Conservation (phyloP, 2,888 invertebrate species). For the Apotomis betuletana region DNA sequence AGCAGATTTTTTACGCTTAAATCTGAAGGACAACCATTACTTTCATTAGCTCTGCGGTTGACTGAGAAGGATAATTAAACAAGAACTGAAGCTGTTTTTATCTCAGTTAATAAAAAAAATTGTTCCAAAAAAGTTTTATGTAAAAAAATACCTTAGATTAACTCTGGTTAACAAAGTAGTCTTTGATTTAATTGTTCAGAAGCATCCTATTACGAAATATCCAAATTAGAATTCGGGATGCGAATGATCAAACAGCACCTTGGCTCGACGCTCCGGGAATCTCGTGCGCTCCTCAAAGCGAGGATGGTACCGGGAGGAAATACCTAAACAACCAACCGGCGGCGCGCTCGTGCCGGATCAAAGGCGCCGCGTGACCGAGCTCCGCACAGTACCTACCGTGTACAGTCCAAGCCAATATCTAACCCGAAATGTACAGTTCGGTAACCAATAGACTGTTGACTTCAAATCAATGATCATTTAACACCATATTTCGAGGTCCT, state of each 20-base stretch:
- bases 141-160: too few relatives aligned
- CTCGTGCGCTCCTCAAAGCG: not conserved
- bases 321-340: not conserved
- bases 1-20: not conserved
- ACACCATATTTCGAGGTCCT: too few relatives aligned
- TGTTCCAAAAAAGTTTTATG: too few relatives aligned
- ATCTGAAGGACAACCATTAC: not conserved
- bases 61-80: not conserved
- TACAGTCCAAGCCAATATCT: not conserved
- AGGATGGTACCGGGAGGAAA: not conserved
- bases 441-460: too few relatives aligned
- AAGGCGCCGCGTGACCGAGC: conserved; percentile 7
- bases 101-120: not conserved
- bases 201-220: not conserved
- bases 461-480: too few relatives aligned
- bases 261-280: not conserved
- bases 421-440: too few relatives aligned
- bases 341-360: conserved; percentile 1
- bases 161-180: too few relatives aligned
- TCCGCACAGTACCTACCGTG: too few relatives aligned
- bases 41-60: not conserved
- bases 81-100: not conserved
- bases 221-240: not conserved
- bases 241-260: not conserved
- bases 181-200: too few relatives aligned